Conservation (phyloP, 2,888 invertebrate genomes). For the Teleogryllus oceanicus region DNA sequence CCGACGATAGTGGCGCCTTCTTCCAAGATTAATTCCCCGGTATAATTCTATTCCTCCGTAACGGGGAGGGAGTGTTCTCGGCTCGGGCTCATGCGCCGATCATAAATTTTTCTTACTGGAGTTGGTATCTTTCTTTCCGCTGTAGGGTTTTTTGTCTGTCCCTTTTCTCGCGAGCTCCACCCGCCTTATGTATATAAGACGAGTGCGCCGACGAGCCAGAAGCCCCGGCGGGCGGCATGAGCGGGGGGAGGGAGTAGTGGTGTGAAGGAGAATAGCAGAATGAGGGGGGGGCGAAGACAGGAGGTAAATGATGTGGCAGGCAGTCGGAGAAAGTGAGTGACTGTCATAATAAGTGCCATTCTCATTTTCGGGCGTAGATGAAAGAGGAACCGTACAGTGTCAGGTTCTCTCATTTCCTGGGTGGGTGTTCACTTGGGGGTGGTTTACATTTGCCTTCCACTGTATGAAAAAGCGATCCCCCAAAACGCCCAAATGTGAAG, state of each 20-base stretch:
- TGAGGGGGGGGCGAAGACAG: background rate
- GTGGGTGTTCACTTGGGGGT: no score
- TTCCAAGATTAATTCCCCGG: background rate
- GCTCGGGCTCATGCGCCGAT: background rate
- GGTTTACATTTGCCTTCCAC: no score
- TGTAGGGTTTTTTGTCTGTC: background rate
- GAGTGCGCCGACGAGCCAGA: background rate
- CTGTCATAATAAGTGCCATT: no score
- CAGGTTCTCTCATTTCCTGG: no score
- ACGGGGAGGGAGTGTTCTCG: background rate
- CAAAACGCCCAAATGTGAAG: no score
- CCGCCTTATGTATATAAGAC: background rate
- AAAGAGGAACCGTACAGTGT: no score
- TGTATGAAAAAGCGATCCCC: no score
- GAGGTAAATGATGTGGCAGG: background rate
- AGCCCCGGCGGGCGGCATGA: background rate
- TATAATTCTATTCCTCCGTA: background rate
- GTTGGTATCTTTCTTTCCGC: conserved; percentile 11
- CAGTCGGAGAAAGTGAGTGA: no score
- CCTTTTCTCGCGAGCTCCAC: background rate
- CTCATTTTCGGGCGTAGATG: no score
- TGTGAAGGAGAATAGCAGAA: background rate
- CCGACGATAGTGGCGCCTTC: background rate
- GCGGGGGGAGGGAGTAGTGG: background rate
- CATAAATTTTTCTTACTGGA: conserved; percentile 18